Conservation (phyloP, 2,888 invertebrate genomes). For the Asteroscopus sphinx region DNA sequence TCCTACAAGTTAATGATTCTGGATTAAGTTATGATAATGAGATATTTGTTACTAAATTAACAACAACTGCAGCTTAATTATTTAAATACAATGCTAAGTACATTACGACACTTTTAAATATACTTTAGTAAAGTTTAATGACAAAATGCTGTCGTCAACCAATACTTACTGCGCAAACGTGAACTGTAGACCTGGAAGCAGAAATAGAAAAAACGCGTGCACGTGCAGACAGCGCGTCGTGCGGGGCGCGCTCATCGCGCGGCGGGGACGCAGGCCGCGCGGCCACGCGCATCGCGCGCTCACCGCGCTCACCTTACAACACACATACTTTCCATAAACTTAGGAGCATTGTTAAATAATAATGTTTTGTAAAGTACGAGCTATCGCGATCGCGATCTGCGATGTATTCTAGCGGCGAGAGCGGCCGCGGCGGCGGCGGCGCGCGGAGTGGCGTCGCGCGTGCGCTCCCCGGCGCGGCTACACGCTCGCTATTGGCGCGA, state of each 20-base stretch:
- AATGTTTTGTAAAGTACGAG: conserved; percentile 43
- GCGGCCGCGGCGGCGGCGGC: conserved; percentile 77
- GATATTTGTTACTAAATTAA: too few relatives aligned
- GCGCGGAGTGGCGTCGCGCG: conserved; percentile 85
- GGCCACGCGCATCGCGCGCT: conserved; percentile 78
- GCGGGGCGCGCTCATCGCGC: conserved; percentile 86
- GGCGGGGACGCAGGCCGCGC: conserved; percentile 71
- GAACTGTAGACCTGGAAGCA: conserved; percentile 66
- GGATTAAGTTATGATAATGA: too few relatives aligned
- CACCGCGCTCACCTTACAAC: conserved; percentile 63
- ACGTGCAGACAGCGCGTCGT: conserved; percentile 67
- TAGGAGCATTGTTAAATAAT: conserved; percentile 30
- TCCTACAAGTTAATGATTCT: too few relatives aligned
- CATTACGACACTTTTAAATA: background rate
- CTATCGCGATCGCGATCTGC: conserved; percentile 71
- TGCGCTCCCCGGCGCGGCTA: conserved; percentile 74
- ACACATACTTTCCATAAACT: conserved; percentile 35
- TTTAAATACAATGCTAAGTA: too few relatives aligned
- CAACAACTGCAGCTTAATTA: too few relatives aligned
- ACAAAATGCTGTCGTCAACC: background rate
- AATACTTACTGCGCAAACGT: conserved; percentile 80
- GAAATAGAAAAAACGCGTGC: conserved; percentile 66
- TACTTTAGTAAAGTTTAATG: conserved; percentile 12
- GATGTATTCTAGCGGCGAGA: conserved; percentile 68
- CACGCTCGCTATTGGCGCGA: conserved; percentile 60